Evolutionary conservation across 2,888 invertebrate species (phyloP), one percentile per base, ranked within the genome.

Genomic region (Melieria picta): DNA sequence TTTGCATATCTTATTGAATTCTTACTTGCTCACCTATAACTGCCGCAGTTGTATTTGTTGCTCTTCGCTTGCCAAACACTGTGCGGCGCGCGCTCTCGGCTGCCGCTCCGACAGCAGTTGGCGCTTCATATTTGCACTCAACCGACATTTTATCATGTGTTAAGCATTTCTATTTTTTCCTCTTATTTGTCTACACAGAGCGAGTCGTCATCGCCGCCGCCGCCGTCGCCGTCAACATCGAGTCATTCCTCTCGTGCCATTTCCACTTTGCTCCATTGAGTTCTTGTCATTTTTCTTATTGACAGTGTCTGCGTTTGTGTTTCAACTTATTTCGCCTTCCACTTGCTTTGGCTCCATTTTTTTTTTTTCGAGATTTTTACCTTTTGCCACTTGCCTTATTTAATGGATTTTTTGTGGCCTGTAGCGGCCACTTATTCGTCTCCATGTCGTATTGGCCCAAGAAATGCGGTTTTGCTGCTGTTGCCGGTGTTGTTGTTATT

Each of bases 1-100:
- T 66, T 48, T 71, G 48, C 48, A 62, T 72, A 71, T 72, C 75
- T 75, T 72, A 72, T 72, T 72, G 69, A 77, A 74, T 72, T 75
- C 74, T 75, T 78, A 74, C 74, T 74, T 73, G 66, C 71, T 71
- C 77, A 73, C n/a, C 65, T 7, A 55, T 58, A 7, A n/a, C 11
- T 43, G 4, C 60, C 43, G 43, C 42, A 57, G 58, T 42, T 46
- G 58, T 42, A 50, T 13, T 4, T n/a, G 3, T 47, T 58, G 45
- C 13, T 2, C 5, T 9, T 43, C 13, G 52, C 45, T n/a, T 43
- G 56, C 48, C 30, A 58, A 58, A 58, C 43, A 55, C 55, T 16
- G 42, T n/a, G n/a, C 50, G 58, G 13, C 58, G 16, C 13, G 42
- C 13, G 57, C 47, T n/a, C 4, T 56, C 30, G 57, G 42, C 50